These are phyloP conservation scores for Agrenia bidenticulata DNA, from an alignment of 2,888 invertebrate species.

Conservation along the genomic window DNA sequence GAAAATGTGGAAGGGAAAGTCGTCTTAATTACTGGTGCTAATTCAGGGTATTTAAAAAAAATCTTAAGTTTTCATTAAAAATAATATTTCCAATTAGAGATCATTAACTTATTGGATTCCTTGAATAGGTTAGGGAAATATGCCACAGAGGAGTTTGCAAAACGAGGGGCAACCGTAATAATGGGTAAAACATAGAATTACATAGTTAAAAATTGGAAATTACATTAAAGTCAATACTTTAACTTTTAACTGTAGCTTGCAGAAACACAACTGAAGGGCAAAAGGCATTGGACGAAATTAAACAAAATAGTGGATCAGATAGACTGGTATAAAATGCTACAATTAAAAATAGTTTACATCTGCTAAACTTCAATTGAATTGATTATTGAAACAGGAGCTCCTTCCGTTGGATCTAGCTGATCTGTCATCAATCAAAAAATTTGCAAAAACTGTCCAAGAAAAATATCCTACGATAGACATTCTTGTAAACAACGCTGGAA, in stretches of 20 bases:
- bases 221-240: not conserved
- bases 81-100: not conserved
- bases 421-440: slow-evolving; percentile 35
- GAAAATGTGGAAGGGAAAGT: slow-evolving; percentile 38
- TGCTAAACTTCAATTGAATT: not conserved
- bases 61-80: too few relatives aligned
- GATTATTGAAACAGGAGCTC: slow-evolving; percentile 23
- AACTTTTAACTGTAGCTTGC: slow-evolving; percentile 9
- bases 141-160: slow-evolving; percentile 39
- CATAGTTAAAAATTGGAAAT: not conserved
- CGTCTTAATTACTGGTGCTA: slow-evolving; percentile 37
- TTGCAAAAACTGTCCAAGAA: slow-evolving; percentile 24
- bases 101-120: not conserved
- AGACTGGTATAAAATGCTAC: slow-evolving; percentile 22
- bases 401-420: slow-evolving; percentile 34
- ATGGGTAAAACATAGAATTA: slow-evolving; percentile 31
- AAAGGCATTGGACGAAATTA: slow-evolving; percentile 28
- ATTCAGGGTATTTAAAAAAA: slow-evolving; percentile 22
- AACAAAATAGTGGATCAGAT: slow-evolving; percentile 29
- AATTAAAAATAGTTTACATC: too few relatives aligned
- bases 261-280: slow-evolving; percentile 28
- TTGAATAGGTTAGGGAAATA: slow-evolving; percentile 31
- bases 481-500: slow-evolving; percentile 55
- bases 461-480: slow-evolving; percentile 35
- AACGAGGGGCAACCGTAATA: slow-evolving; percentile 44